Percentiles rank a stretch among this genome's conserved stretches.
These are phyloP conservation scores for Chrysaora quinquecirrha DNA, from an alignment of 30 jellyfish, hydroid and myxozoan species.

Conservation along the genomic window DNA sequence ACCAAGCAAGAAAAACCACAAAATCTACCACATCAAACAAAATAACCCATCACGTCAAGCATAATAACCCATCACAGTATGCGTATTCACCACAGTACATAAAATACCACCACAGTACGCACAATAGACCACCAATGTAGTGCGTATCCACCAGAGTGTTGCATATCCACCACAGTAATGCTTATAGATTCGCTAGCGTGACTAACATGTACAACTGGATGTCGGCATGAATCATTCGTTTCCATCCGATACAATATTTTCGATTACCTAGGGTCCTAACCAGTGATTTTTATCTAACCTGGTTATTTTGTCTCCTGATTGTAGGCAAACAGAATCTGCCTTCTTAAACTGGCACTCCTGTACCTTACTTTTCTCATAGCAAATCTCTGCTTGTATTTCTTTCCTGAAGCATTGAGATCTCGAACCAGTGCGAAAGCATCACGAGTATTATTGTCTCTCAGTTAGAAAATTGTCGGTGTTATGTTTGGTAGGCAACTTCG, in stretches of 20 bases:
- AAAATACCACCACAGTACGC: too few relatives aligned
- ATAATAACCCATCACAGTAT: too few relatives aligned
- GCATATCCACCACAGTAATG: too few relatives aligned
- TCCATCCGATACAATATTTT: background rate
- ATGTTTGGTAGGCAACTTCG: background rate
- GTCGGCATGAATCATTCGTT: background rate
- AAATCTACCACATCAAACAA: too few relatives aligned
- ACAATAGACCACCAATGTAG: too few relatives aligned
- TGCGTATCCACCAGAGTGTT: too few relatives aligned
- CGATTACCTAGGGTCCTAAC: background rate
- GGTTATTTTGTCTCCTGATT: background rate
- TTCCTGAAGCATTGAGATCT: background rate
- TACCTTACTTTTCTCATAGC: background rate
- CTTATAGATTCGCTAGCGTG: too few relatives aligned
- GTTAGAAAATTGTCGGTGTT: background rate
- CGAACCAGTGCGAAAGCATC: background rate
- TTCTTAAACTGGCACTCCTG: too few relatives aligned
- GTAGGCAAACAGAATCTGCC: background rate
- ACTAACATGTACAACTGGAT: background rate
- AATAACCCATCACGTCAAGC: too few relatives aligned
- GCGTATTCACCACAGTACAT: too few relatives aligned
- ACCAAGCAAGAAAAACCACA: too few relatives aligned
- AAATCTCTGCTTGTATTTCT: background rate
- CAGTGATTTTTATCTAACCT: background rate
- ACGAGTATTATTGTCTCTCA: background rate